Base-by-base conservation (phyloP, 2,888 invertebrate genomes). In the Heteromurus nitidus region DNA sequence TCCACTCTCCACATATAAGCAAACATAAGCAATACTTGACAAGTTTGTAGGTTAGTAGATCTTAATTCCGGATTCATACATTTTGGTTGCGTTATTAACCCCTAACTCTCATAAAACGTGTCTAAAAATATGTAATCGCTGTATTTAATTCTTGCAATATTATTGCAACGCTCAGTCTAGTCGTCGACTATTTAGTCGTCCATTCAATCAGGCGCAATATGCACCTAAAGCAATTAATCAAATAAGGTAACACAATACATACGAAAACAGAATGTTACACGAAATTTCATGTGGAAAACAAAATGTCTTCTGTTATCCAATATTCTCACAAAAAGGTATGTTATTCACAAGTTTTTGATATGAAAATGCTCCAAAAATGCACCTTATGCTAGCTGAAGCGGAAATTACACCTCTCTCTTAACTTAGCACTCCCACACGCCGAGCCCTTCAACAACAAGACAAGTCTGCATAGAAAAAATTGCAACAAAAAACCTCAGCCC, bases 41-140 rank as follows among this genome's bases (percentile, higher is more conserved):
- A 67, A 62, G 7, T 73, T 73, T 64, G 55, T 74, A 64, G 62
- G 62, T 73, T 62, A 62, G n/a, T 62, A 30, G 30, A 47, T 31
- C n/a, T 50, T n/a, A 73, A 73, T 64, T 64, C 74, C 74, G 74
- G 74, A 74, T 36, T 26, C n/a, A 55, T 55, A 20, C 26, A 53
- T 7, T 53, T 3, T 7, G 7, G 5, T 53, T 22, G 55, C 26
- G 24, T 20, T 22, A 65, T 3, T 11, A 24, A 24, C n/a, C 18
- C 20, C 16, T 62, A n/a, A 16, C 42, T 24, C n/a, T 11, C 20
- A 24, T 13, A 13, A 30, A 42, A 65, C 11, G 65, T 20, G 20
- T 13, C 64, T 31, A 22, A 65, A 22, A 13, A 22, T 3, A 65
- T 3, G 44, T 44, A 26, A 3, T 65, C 3, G 1, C 22, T 44